phyloP scores from a whole-genome alignment of 2,797 vertebrate species.

The Platyrinchus mystaceus region DNA sequence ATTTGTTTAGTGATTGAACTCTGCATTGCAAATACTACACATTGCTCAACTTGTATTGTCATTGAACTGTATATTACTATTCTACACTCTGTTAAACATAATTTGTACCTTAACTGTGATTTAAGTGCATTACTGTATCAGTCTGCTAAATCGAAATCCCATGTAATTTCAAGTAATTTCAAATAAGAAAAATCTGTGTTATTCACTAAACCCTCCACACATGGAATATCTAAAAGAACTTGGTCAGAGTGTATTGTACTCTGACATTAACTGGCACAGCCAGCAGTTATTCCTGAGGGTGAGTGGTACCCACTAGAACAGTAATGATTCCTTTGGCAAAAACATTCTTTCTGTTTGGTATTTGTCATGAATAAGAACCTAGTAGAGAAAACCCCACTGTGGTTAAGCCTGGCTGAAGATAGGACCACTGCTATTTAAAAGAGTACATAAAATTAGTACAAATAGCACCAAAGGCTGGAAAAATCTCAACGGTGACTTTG shows the following conservation, averaged over 20 bases:
- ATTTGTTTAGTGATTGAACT: neutral
- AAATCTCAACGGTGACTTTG: neutral
- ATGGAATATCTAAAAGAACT: neutral
- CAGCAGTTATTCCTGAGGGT: neutral
- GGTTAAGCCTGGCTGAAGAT: neutral
- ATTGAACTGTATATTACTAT: neutral
- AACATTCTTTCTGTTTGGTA: neutral
- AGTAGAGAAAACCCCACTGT: neutral
- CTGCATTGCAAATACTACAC: neutral
- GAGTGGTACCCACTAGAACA: neutral
- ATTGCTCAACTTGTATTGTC: neutral
- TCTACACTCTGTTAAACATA: neutral
- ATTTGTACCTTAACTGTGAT: neutral
- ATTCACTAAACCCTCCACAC: neutral
- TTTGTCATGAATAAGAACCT: neutral
- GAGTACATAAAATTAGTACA: neutral
- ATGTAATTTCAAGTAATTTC: neutral
- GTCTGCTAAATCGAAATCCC: neutral
- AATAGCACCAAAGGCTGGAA: neutral
- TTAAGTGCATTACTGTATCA: neutral
- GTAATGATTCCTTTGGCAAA: neutral
- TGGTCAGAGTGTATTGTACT: neutral
- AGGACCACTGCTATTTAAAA: neutral
- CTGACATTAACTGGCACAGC: neutral
- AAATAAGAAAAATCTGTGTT: neutral